Evolutionary conservation across 2,888 invertebrate genomes (phyloP), one percentile per base, ranked within the genome.

Genomic region (Thalpophila matura): DNA sequence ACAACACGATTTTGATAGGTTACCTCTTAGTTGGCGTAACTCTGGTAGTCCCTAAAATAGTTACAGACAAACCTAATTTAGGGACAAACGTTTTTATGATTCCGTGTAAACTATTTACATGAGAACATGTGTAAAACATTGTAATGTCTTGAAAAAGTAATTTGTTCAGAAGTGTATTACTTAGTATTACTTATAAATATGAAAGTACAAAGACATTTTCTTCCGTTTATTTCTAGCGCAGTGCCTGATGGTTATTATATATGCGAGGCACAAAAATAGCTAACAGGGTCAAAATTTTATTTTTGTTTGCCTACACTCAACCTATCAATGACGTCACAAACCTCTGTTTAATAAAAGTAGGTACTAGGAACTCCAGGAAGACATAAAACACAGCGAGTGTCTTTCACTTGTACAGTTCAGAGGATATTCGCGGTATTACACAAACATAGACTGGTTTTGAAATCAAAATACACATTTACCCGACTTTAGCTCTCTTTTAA

Each of bases 211-310:
- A 45, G 20, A 22, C 58, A 24, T 51, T 49, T 54, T 29, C 12
- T 5, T 29, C 12, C 43, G 26, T 29, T 54, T 74, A 37, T 73
- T 66, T 53, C n/a, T n/a, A n/a, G n/a, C n/a, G n/a, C n/a, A n/a
- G n/a, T n/a, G n/a, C n/a, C n/a, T n/a, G n/a, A n/a, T 46, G 24
- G 24, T 49, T 31, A 16, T 57, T 38, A 45, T 10, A 27, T 43
- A n/a, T n/a, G 29, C 12, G 7, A 16, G 29, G 20, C 12, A 40
- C 59, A 45, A 18, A 31, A 64, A 64, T 66, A 68, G 40, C 37
- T 26, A 20, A 33, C 27, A 46, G n/a, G 45, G 29, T 35, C 27
- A 31, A 27, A 16, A 22, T 16, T 22, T 59, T 45, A 74, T 74
- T 74, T 68, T 74, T 49, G 45, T 10, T 31, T 51, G 24, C n/a